phyloP scores from a whole-genome alignment of 2,113 vertebrate genomes.

The Columba janthina region DNA sequence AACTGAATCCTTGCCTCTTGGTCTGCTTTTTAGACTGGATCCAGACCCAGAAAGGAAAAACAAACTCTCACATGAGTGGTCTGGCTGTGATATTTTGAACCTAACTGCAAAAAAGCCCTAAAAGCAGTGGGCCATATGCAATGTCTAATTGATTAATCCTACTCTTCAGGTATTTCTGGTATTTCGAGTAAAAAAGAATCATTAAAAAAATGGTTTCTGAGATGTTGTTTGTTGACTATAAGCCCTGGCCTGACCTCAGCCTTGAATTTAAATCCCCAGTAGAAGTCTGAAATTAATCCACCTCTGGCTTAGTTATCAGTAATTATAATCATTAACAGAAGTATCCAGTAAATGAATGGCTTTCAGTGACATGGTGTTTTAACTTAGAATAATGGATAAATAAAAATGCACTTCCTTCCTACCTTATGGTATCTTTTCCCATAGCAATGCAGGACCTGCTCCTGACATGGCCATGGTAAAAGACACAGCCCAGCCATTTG shows the following conservation, averaged over 20 bases:
- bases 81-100: constrained; percentile 6
- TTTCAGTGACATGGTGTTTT: background rate
- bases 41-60: background rate
- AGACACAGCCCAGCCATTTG: background rate
- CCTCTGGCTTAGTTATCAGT: constrained; percentile 21
- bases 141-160: constrained; percentile 37
- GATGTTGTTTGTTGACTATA: constrained; percentile 55
- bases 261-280: constrained; percentile 49
- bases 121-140: background rate
- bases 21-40: background rate
- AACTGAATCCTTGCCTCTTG: background rate
- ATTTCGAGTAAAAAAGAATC: constrained; percentile 33
- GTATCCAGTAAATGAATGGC: background rate
- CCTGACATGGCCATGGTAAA: background rate
- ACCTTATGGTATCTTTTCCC: background rate
- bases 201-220: constrained; percentile 26
- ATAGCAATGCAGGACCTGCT: background rate
- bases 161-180: constrained; percentile 24
- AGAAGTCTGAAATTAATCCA: constrained; percentile 52
- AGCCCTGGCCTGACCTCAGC: constrained; percentile 62
- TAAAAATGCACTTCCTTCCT: background rate
- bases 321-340: constrained; percentile 64
- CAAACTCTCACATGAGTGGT: background rate
- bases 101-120: background rate
- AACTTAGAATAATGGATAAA: background rate